Conservation (phyloP, 2,113 vertebrate species). For the Serinus canaria region DNA sequence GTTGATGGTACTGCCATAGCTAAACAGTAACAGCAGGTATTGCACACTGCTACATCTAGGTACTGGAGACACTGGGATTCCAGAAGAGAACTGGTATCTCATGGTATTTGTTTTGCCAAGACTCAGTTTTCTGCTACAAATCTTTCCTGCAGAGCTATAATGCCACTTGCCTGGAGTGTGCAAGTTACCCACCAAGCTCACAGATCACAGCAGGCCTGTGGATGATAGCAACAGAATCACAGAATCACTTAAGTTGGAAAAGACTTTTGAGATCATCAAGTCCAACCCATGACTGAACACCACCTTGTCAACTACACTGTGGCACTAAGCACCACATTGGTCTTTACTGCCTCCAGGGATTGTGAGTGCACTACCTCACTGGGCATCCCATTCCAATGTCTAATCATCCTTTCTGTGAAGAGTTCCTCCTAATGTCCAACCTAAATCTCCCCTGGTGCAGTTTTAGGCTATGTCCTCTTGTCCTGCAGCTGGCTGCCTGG, state of each 20-base stretch:
- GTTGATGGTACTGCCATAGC: neutral
- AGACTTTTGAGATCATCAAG: neutral
- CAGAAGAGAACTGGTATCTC: neutral
- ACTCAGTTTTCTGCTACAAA: neutral
- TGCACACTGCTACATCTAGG: neutral
- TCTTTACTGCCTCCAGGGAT: neutral
- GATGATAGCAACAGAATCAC: neutral
- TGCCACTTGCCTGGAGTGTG: accelerated
- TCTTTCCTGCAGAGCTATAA: neutral
- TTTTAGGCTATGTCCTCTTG: neutral
- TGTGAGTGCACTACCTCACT: neutral
- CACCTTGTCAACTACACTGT: neutral
- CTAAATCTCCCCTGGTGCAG: neutral
- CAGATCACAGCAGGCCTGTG: neutral
- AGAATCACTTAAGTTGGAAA: neutral
- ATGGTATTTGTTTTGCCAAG: neutral
- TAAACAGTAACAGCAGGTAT: neutral
- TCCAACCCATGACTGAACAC: neutral
- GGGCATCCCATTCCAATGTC: neutral
- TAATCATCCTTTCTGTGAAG: neutral
- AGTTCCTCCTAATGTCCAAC: neutral
- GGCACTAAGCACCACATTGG: no score
- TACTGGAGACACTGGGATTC: neutral
- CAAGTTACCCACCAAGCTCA: neutral
- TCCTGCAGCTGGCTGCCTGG: neutral